phyloP scores from a whole-genome alignment of 2,797 vertebrate genomes.

The Hafferia zeledoni region DNA sequence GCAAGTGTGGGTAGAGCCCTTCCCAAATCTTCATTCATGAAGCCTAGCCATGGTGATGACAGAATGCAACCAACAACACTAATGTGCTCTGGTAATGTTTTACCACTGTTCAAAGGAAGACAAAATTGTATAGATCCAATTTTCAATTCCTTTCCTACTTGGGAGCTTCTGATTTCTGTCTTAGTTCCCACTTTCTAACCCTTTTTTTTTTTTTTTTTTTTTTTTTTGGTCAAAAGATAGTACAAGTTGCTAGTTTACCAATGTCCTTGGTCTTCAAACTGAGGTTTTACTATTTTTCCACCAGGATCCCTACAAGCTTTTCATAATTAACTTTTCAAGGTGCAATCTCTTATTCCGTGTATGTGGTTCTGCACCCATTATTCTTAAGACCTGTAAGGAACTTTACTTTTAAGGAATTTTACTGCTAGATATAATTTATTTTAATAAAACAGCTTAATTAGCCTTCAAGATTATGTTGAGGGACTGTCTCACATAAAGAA shows the following conservation, averaged over 20 bases:
- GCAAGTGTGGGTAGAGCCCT: no score
- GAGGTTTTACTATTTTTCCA: neutral
- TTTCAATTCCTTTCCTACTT: neutral
- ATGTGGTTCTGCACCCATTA: neutral
- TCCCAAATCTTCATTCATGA: no score
- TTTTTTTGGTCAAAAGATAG: neutral
- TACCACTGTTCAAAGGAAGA: neutral
- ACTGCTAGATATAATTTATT: neutral
- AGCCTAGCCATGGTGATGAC: no score
- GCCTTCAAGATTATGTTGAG: neutral
- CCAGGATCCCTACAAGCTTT: neutral
- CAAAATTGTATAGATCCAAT: neutral
- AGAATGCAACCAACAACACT: neutral
- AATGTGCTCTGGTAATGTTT: neutral
- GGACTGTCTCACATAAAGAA: neutral
- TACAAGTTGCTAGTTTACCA: neutral
- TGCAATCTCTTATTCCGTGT: neutral
- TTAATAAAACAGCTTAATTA: conserved; percentile 3
- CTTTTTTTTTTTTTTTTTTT: no score
- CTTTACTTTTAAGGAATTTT: neutral
- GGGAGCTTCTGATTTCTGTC: neutral
- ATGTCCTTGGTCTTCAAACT: neutral
- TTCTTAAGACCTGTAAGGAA: neutral
- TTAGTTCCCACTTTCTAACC: neutral
- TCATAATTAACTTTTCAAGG: neutral